Evolutionary conservation across 2,797 vertebrate genomes (phyloP).

Genomic region (Silurus aristotelis): DNA sequence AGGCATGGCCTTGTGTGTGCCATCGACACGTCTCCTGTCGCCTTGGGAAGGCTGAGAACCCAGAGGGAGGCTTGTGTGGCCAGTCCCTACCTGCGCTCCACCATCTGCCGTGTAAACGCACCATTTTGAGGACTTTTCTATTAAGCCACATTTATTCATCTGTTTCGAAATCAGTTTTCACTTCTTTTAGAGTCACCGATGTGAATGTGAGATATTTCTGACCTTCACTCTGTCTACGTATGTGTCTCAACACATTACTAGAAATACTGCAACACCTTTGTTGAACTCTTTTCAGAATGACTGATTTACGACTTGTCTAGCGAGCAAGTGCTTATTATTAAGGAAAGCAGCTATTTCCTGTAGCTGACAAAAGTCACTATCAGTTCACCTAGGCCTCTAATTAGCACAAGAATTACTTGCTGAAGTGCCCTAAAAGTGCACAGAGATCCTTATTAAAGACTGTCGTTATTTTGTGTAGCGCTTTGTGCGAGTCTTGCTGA

Average conservation of each 20-base stretch:
- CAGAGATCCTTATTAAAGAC: neutral
- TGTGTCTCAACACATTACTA: neutral
- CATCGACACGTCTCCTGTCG: slow-evolving; percentile 16
- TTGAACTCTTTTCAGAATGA: too few species aligned
- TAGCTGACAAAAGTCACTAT: neutral
- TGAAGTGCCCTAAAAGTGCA: neutral
- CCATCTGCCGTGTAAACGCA: slow-evolving; percentile 52
- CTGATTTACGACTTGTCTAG: neutral
- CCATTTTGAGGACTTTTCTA: neutral
- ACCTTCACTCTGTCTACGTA: neutral
- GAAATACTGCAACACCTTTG: too few species aligned
- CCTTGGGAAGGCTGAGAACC: slow-evolving; percentile 7
- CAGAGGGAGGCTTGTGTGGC: slow-evolving; percentile 35
- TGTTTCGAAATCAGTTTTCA: neutral
- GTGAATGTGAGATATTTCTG: neutral
- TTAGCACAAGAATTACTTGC: neutral
- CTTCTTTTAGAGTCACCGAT: neutral
- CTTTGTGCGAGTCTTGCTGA: neutral
- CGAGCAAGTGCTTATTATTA: slow-evolving; percentile 5
- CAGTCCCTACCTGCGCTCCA: slow-evolving; percentile 42
- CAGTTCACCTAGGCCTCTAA: slow-evolving; percentile 9
- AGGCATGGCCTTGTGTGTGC: neutral
- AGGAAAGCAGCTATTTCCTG: slow-evolving; percentile 24
- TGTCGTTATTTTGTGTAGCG: neutral
- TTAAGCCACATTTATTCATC: neutral